Base-by-base conservation (phyloP, 1,140 invertebrate genomes). In the Microplitis mediator region DNA sequence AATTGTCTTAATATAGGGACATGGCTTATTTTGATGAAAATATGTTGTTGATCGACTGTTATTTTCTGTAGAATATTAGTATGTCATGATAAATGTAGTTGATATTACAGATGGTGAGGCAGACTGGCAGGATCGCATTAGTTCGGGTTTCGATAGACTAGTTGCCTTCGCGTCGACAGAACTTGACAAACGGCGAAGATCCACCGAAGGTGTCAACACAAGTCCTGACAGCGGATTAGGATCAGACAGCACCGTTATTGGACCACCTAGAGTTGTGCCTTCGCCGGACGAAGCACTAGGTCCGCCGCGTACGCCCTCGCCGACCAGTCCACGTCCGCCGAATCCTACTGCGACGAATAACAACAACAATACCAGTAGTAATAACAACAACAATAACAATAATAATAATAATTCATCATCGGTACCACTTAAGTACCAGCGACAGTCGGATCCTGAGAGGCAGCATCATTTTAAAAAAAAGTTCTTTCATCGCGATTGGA, bases 141-240 rank as follows among this genome's bases (percentile, higher is more conserved):
- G 91, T 80, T 94, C 92, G 77, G 93, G 94, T 39, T 96, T 96
- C 87, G 95, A 97, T 86, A 91, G 94, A 67, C 87, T 96, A 73
- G 93, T 96, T 70, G 94, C 93, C 32, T 94, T 95, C 83, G 95
- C 94, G 5, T 94, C 94, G 3, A 95, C 93, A 2, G 94, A 95
- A 78, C 87, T 95, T 76, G 94, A 95, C 80, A 93, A 94, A 81
- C 89, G 93, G 74, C 89, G 93, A 39, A 89, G 93, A 72, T 94
- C 93, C 23, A 93, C 92, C 0, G 93, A 94, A 80, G 91, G 91
- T 75, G 90, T 90, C 73, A 94, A 93, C 79, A 93, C 92, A 11
- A 94, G 92, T 74, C 93, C 93, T 0, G 92, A 94, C 83, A 93
- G 92, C 56, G 93, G 92, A 71, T 90, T 94, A 63, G 93, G 92